Percentiles rank a stretch among this genome's conserved stretches.
Conservation (phyloP, 2,797 vertebrate species). For the Enteromius thamalakanensis region DNA sequence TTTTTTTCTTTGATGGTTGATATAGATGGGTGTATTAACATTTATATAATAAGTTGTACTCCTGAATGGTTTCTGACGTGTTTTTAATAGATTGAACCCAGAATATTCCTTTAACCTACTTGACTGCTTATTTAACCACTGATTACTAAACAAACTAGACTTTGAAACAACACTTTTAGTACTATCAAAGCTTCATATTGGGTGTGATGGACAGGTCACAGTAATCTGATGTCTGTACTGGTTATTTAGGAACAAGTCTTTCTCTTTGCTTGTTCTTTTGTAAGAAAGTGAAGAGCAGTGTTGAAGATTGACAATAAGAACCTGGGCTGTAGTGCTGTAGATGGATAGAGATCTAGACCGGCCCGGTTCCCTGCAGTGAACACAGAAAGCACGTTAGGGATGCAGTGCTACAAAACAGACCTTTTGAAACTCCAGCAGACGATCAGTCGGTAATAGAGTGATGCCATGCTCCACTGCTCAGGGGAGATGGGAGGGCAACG, state of each 20-base stretch:
- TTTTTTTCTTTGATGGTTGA: not conserved
- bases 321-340: not conserved
- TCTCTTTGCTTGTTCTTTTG: not conserved
- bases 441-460: constrained; percentile 26
- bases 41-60: not conserved
- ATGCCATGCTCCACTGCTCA: constrained; percentile 4
- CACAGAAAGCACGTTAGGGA: not conserved
- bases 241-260: constrained; percentile 1
- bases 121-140: not conserved
- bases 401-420: constrained; percentile 9
- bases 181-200: not conserved
- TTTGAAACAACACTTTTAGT: not conserved
- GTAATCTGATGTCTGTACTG: not conserved
- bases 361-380: constrained; percentile 11
- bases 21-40: not conserved
- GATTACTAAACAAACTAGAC: constrained; percentile 22
- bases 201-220: not conserved
- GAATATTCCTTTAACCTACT: constrained; percentile 2
- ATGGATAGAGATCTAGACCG: not conserved
- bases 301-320: not conserved
- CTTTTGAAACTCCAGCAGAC: constrained; percentile 13
- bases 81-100: not conserved
- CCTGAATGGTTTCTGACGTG: not conserved
- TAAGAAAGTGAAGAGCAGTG: not conserved
- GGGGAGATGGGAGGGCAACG: constrained; percentile 19